Evolutionary conservation across 2,888 invertebrate genomes (phyloP), one percentile per base, ranked within the genome.

Genomic region (Euproctis similis): DNA sequence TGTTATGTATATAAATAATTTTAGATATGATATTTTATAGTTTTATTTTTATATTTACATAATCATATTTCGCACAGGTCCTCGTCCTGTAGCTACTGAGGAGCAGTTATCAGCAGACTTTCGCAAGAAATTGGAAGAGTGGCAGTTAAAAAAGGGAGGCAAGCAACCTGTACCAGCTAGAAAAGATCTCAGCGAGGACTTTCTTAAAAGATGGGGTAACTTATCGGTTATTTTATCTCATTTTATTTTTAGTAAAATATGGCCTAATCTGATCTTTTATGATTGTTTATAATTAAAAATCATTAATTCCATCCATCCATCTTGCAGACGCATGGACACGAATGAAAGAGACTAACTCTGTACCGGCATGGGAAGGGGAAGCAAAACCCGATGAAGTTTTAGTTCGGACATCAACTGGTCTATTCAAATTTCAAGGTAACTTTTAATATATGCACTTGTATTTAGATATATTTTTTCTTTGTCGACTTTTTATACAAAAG

Each of bases 111-210:
- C 92, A 1, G 89, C 92, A 0, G 93, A 93, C 53, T 94, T 94
- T 59, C 88, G 90, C 26, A 93, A 93, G 66, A 95, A 95, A 63
- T 74, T 96, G 13, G 90, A 91, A 42, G 95, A 95, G 65, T 96
- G 95, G 96, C 92, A 95, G 55, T 88, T 89, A 29, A 89, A 88
- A 53, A 90, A 89, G 52, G 90, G 80, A 0, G 73, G 68, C 4
- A 67, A 67, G 24, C 81, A 80, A 30, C 84, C 84, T 0, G 63
- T 87, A 27, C 88, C 89, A 0, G 90, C 89, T 11, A 84, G 88
- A 32, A 86, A 88, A 43, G 90, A 90, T 43, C 77, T 94, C 7
- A 91, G 92, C 11, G 92, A 94, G 35, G 95, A 95, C 53, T 95
- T 95, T 62, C 86, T 91, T 17, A 91, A 90, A 54, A 94, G 92